Conservation (phyloP, 30 jellyfish, hydroid and myxozoan genomes). For the Aurelia coerulea region DNA sequence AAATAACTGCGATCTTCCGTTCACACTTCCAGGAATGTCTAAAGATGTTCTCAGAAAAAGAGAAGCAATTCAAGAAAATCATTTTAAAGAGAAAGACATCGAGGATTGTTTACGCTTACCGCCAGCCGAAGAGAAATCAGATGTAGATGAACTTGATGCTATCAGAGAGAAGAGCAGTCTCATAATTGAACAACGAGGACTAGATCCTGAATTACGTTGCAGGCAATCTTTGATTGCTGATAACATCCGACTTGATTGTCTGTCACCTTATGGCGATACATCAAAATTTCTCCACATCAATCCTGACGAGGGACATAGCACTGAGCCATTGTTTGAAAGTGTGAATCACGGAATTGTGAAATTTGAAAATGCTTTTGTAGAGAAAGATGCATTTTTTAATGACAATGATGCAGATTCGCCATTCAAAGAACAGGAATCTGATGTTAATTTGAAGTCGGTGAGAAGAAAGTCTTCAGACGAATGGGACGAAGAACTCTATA, state of each 20-base stretch:
- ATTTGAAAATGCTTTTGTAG: constrained; percentile 1
- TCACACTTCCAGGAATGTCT: constrained; percentile 54
- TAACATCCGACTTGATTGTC: constrained; percentile 32
- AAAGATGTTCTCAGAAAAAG: constrained; percentile 46
- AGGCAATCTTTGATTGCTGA: constrained; percentile 9
- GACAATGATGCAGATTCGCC: constrained; percentile 17
- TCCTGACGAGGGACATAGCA: constrained; percentile 15
- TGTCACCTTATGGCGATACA: constrained; percentile 46
- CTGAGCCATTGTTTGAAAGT: background rate
- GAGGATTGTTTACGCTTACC: constrained; percentile 56
- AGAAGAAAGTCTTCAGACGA: constrained; percentile 10
- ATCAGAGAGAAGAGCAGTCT: background rate
- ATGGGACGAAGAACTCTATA: constrained; percentile 28
- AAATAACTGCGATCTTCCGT: constrained; percentile 27
- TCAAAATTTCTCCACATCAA: constrained; percentile 27
- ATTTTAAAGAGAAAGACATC: constrained; percentile 20
- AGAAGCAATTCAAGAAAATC: constrained; percentile 8
- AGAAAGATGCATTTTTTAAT: constrained; percentile 25
- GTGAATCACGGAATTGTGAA: background rate
- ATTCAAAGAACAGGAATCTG: constrained; percentile 17
- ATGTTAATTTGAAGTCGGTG: constrained; percentile 4
- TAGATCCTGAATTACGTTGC: constrained; percentile 21
- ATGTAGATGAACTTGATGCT: constrained; percentile 9
- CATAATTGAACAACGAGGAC: background rate
- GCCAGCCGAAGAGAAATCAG: constrained; percentile 29